Evolutionary conservation across 30 jellyfish, hydroid and myxozoan species (phyloP), one percentile per base, ranked within the genome.

Genomic region (Cassiopea xamachana): DNA sequence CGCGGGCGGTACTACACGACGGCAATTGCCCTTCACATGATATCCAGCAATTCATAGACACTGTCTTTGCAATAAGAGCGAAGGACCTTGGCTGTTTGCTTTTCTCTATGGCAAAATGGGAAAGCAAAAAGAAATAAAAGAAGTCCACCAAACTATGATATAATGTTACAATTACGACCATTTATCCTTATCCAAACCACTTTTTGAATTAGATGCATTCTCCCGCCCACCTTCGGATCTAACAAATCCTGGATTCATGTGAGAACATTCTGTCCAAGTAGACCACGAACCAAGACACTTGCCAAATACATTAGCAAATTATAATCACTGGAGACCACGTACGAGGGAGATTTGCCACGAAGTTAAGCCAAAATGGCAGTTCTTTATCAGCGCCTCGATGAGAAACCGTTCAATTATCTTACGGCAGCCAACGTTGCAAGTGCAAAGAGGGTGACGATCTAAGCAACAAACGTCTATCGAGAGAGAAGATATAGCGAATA

Each of bases 381-480:
- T 78, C 12, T 50, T 78, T 51, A 78, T 47, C 74, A 7, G 6
- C 75, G 75, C 15, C 71, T 58, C 76, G 50, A 7, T 75, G 39
- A 49, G 49, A 48, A 27, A n/a, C 74, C 39, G 51, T 18, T 78
- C 39, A 16, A 78, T 27, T 60, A 50, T 78, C 39, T 14, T 9
- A n/a, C 50, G 51, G 46, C 87, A 60, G 51, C 12, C 15, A 27
- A 39, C 55, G 71, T n/a, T 8, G 14, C n/a, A 78, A 2, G 87
- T 78, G 87, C 49, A 78, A 78, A 78, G 87, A 78, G 87, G 87
- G 87, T 78, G 87, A 50, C 49, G 51, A 78, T 48, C 69, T 4
- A 48, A 14, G 58, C 80, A 19, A 19, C 12, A 71, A 71, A 71
- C 80, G 74, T 64, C 15, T 64, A 64, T 64, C 74, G 74, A 64